A percentile compares a stretch with the other conserved stretches of the same genome.
Evolutionary conservation across 2,113 vertebrate species (phyloP).

Genomic region (Zingel zingel): DNA sequence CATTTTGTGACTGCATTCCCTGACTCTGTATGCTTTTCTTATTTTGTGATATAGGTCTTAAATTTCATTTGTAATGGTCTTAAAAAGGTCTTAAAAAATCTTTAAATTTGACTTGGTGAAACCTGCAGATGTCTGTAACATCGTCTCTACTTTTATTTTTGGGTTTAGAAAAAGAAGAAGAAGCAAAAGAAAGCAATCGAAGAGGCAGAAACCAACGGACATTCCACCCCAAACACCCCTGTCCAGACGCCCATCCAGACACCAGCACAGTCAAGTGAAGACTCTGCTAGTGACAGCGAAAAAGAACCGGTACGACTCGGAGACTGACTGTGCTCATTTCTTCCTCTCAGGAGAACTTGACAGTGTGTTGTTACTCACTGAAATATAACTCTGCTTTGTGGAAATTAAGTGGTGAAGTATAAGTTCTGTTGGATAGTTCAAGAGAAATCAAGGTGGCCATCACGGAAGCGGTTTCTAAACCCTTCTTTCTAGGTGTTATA

Average conservation of each 20-base stretch:
- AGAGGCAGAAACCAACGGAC: constrained; percentile 64
- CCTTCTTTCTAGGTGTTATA: neutral
- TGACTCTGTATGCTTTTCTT: too few species aligned
- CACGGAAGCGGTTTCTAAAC: neutral
- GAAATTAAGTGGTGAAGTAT: neutral
- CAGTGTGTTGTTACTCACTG: neutral
- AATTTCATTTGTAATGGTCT: too few species aligned
- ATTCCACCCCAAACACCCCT: constrained; percentile 66
- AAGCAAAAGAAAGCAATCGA: constrained; percentile 48
- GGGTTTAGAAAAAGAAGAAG: constrained; percentile 69
- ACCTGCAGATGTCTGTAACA: neutral
- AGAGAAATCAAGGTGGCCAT: neutral
- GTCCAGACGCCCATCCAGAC: constrained; percentile 60
- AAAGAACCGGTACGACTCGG: constrained; percentile 65
- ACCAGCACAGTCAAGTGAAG: constrained; percentile 71
- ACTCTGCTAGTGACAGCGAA: constrained; percentile 76
- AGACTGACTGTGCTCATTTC: neutral
- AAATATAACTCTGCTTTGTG: neutral
- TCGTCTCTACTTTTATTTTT: neutral
- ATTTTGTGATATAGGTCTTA: too few species aligned
- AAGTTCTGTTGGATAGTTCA: neutral
- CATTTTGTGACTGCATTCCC: too few species aligned
- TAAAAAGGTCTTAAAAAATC: too few species aligned
- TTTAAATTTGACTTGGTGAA: too few species aligned
- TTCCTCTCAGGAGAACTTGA: neutral